These are phyloP conservation scores for Trachelus stipa DNA, from an alignment of 2,888 invertebrate species.

Conservation along the genomic window DNA sequence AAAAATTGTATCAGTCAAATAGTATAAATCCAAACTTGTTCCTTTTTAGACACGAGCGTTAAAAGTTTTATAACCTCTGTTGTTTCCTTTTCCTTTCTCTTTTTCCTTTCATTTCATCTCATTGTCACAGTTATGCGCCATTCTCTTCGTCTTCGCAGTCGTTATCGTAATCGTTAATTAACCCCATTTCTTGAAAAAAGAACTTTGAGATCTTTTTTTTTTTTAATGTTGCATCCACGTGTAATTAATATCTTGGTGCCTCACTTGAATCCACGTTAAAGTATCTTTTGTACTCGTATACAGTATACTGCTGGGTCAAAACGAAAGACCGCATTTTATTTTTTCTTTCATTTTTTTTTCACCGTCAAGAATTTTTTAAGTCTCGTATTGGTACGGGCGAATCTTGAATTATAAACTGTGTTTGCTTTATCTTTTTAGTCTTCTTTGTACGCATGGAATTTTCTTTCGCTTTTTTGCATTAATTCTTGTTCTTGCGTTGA, in stretches of 20 bases:
- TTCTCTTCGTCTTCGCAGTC: not conserved
- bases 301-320: slow-evolving; percentile 21
- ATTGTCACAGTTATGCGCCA: not conserved
- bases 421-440: not conserved
- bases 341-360: slow-evolving; percentile 6
- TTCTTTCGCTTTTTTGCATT: not conserved
- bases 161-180: not conserved
- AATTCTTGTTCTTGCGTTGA: not conserved
- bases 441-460: not conserved
- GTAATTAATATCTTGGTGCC: not conserved
- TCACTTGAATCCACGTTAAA: slow-evolving; percentile 14
- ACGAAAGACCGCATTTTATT: slow-evolving; percentile 19
- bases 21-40: slow-evolving; percentile 22
- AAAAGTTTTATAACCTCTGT: not conserved
- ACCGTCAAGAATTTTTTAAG: no score
- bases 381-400: no score
- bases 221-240: not conserved
- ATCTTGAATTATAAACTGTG: not conserved
- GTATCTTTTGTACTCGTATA: slow-evolving; percentile 21
- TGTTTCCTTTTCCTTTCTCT: slow-evolving; percentile 12
- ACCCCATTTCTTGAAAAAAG: not conserved
- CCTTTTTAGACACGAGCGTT: slow-evolving; percentile 1
- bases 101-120: slow-evolving; percentile 7
- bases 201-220: not conserved
- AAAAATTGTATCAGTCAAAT: slow-evolving; percentile 23